A percentile compares a stretch with the other conserved stretches of the same genome.
Evolutionary conservation across 2,797 vertebrate species (phyloP).

Genomic region (Choloepus didactylus): DNA sequence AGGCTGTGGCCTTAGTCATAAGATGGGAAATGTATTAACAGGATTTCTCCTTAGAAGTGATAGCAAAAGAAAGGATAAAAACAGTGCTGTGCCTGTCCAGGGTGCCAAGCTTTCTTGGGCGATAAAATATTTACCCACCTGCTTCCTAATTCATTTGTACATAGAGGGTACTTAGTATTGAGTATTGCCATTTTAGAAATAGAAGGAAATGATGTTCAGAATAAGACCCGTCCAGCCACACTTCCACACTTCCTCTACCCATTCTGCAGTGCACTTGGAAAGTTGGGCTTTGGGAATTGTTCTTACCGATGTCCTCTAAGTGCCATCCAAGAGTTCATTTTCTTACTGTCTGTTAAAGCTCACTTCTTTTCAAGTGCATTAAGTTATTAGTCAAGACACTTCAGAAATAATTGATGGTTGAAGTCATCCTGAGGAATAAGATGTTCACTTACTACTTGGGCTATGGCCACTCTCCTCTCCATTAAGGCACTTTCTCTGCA

Average conservation of each 20-base stretch:
- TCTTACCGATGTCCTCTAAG: neutral
- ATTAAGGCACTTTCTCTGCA: neutral
- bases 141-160: neutral
- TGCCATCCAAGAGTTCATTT: neutral
- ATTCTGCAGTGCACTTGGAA: neutral
- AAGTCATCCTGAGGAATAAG: neutral
- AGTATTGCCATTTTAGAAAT: neutral
- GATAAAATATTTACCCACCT: neutral
- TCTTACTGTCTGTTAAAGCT: neutral
- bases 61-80: neutral
- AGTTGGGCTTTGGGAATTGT: neutral
- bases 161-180: neutral
- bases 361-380: neutral
- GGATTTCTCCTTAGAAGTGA: constrained; percentile 80
- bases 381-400: neutral
- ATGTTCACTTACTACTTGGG: neutral
- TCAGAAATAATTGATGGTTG: constrained; percentile 30
- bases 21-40: constrained; percentile 79
- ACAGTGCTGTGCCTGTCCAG: neutral
- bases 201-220: neutral
- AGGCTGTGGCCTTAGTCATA: constrained; percentile 72
- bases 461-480: neutral
- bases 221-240: neutral
- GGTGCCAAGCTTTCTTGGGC: neutral
- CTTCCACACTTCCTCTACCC: neutral